Conservation (phyloP, 2,113 vertebrate genomes). For the Rhynchopsitta pachyrhyncha region DNA sequence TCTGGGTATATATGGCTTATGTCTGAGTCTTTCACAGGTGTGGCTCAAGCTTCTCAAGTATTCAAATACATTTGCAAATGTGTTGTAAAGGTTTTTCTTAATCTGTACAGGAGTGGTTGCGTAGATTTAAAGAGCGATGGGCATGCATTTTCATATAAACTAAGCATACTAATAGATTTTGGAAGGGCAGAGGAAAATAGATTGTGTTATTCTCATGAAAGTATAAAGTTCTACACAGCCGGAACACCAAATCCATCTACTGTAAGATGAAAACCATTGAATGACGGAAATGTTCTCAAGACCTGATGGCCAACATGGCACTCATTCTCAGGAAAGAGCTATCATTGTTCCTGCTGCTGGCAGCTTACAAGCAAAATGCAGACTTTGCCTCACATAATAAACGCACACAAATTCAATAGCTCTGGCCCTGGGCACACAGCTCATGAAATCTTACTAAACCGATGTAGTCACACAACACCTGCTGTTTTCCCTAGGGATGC, state of each 20-base stretch:
- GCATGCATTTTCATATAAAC: background rate
- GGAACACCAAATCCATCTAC: background rate
- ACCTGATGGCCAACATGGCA: accelerated
- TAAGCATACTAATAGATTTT: background rate
- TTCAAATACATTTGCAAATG: background rate
- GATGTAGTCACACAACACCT: accelerated
- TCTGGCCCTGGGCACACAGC: background rate
- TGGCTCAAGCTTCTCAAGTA: background rate
- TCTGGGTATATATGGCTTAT: background rate
- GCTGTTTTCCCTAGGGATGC: accelerated
- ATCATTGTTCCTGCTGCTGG: background rate
- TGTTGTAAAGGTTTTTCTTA: background rate
- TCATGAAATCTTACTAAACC: background rate
- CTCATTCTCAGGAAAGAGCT: accelerated
- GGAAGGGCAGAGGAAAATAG: background rate
- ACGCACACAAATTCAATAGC: background rate
- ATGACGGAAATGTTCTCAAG: background rate
- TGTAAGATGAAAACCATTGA: background rate
- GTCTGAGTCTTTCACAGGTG: background rate
- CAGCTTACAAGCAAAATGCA: background rate
- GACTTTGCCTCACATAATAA: background rate
- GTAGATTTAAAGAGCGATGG: background rate
- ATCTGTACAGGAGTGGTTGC: background rate
- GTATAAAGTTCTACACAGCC: background rate
- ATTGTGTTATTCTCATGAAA: background rate